phyloP scores from a whole-genome alignment of 2,113 vertebrate genomes.

The Sinosuthora webbiana region DNA sequence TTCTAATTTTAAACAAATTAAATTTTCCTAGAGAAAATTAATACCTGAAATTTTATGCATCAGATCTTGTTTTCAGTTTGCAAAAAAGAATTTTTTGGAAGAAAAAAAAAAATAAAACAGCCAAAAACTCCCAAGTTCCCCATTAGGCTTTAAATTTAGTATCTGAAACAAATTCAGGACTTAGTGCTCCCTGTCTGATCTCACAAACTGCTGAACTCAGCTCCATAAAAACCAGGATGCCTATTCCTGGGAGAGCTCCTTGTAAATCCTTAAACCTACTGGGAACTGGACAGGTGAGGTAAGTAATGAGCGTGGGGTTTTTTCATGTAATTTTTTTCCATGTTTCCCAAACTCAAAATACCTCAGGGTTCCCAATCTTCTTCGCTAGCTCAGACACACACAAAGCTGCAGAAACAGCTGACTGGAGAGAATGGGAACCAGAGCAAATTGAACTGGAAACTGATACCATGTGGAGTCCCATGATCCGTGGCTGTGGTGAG shows the following conservation, averaged over 20 bases:
- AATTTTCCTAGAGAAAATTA: background rate
- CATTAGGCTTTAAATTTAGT: constrained; percentile 19
- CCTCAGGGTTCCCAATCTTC: background rate
- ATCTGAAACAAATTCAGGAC: constrained; percentile 15
- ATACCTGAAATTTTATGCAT: background rate
- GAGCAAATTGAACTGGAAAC: background rate
- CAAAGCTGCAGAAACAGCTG: background rate
- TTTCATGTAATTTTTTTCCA: background rate
- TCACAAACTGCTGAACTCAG: constrained; percentile 30
- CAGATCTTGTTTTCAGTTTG: background rate
- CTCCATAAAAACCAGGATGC: constrained; percentile 1
- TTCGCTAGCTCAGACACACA: background rate
- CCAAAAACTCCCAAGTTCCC: background rate
- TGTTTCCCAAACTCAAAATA: background rate
- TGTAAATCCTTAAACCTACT: constrained; percentile 17
- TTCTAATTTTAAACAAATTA: background rate
- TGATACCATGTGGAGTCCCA: background rate
- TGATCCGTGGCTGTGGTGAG: background rate
- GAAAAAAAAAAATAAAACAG: background rate
- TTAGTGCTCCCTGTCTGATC: background rate
- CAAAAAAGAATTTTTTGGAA: background rate
- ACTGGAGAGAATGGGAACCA: background rate
- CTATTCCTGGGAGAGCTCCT: background rate
- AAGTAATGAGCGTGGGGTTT: background rate
- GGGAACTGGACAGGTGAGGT: background rate